Percentiles rank a stretch among this genome's conserved stretches.
phyloP scores from a whole-genome alignment of 2,797 vertebrate species.

The Mus minutoides region DNA sequence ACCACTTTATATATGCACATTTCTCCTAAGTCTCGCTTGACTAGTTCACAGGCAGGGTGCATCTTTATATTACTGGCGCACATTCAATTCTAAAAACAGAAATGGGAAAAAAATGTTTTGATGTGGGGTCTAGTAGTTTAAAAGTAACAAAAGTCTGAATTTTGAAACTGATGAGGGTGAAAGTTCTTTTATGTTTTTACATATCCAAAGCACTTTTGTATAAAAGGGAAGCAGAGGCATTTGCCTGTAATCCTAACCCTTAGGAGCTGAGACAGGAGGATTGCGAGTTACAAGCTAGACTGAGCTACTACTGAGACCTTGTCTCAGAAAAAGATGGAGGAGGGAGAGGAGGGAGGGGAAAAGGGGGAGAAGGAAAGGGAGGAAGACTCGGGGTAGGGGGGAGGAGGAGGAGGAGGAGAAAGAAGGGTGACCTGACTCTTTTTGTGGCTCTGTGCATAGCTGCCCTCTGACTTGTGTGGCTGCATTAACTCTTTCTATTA shows the following conservation, averaged over 20 bases:
- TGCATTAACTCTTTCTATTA: neutral
- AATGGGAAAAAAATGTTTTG: neutral
- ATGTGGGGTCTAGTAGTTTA: neutral
- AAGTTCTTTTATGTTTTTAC: neutral
- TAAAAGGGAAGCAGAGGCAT: neutral
- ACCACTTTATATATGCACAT: too few relatives aligned
- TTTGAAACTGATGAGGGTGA: slow-evolving; percentile 19
- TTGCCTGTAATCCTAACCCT: neutral
- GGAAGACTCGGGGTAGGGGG: too few relatives aligned
- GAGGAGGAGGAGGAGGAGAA: too few relatives aligned
- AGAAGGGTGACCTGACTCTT: neutral
- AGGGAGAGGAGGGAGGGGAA: too few relatives aligned
- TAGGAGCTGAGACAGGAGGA: neutral
- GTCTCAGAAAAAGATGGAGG: neutral
- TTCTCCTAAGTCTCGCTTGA: neutral
- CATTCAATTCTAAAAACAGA: slow-evolving; percentile 48
- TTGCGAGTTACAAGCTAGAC: neutral
- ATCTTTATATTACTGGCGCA: neutral
- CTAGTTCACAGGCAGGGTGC: neutral
- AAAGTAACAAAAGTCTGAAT: neutral
- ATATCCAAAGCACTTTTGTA: neutral
- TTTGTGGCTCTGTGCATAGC: neutral
- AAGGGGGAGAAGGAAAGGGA: too few relatives aligned
- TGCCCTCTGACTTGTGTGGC: neutral
- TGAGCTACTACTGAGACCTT: neutral